Evolutionary conservation across 53 echinoderm and acorn worm species (phyloP).

Genomic region (Arbacia lixula): DNA sequence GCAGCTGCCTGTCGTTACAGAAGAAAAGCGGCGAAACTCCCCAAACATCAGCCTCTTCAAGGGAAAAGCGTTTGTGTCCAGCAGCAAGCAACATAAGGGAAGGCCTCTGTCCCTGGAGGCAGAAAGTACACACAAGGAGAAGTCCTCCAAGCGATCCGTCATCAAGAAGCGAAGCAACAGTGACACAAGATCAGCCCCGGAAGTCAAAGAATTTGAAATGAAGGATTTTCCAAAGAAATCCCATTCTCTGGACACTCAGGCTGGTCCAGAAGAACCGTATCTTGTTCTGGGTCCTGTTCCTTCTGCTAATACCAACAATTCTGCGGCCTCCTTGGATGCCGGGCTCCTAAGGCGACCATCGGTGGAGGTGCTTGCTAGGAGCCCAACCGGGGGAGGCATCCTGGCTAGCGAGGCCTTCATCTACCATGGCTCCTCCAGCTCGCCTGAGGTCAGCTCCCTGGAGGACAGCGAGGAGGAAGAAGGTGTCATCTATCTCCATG

Average conservation of each 20-base stretch:
- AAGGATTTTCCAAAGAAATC: no score
- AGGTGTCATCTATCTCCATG: conserved; percentile 6
- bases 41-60: conserved; percentile 30
- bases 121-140: background rate
- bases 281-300: background rate
- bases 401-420: conserved; percentile 10
- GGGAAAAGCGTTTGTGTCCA: conserved; percentile 8
- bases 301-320: background rate
- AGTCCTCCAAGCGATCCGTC: background rate
- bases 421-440: conserved; percentile 62
- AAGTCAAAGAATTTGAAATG: conserved; percentile 38
- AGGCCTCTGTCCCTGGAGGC: background rate
- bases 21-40: conserved; percentile 37
- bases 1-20: conserved; percentile 33
- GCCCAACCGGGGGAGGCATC: conserved; percentile 37
- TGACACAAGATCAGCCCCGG: background rate
- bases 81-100: background rate
- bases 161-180: conserved; percentile 26
- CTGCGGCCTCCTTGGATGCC: background rate
- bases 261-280: background rate
- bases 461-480: conserved; percentile 58
- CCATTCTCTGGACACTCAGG: no score
- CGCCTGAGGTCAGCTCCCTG: conserved; percentile 78
- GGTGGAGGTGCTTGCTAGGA: conserved; percentile 24
- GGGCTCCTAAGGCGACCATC: conserved; percentile 7